phyloP scores from a whole-genome alignment of 2,888 invertebrate genomes.

The Heliothis peltigera region DNA sequence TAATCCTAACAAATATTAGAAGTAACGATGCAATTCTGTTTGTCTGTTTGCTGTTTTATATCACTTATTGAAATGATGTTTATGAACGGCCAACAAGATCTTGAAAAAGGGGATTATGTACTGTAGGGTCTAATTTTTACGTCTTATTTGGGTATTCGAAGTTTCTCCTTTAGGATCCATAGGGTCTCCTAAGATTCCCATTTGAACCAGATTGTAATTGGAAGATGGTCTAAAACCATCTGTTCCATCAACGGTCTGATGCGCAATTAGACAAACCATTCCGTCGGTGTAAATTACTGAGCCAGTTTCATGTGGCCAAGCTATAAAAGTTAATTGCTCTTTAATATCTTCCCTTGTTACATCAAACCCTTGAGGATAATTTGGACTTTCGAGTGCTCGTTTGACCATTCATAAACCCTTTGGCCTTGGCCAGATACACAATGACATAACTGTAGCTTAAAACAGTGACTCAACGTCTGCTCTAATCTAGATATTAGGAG shows the following conservation, averaged over 20 bases:
- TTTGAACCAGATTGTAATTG: neutral
- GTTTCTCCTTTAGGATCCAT: neutral
- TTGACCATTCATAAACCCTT: constrained; percentile 6
- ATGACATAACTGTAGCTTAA: constrained; percentile 41
- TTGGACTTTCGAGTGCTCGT: neutral
- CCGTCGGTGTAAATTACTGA: constrained; percentile 44
- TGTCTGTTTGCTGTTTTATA: neutral
- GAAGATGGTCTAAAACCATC: constrained; percentile 13
- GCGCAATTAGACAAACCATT: constrained; percentile 32
- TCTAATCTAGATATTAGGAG: constrained; percentile 50
- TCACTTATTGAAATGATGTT: too few relatives aligned
- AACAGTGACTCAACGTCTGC: constrained; percentile 37
- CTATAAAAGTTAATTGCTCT: constrained; percentile 49
- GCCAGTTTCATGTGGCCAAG: constrained; percentile 46
- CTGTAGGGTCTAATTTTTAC: neutral
- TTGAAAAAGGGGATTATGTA: too few relatives aligned
- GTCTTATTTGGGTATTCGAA: neutral
- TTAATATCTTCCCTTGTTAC: constrained; percentile 34
- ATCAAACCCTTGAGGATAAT: constrained; percentile 10
- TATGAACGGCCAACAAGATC: neutral
- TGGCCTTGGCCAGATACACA: constrained; percentile 18
- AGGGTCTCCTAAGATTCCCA: neutral
- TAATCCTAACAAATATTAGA: neutral
- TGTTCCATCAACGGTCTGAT: constrained; percentile 14
- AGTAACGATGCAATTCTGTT: neutral